A percentile compares a stretch with the other conserved stretches of the same genome.
Evolutionary conservation across 2,797 vertebrate species (phyloP).

Genomic region (Hoplostethus atlanticus): DNA sequence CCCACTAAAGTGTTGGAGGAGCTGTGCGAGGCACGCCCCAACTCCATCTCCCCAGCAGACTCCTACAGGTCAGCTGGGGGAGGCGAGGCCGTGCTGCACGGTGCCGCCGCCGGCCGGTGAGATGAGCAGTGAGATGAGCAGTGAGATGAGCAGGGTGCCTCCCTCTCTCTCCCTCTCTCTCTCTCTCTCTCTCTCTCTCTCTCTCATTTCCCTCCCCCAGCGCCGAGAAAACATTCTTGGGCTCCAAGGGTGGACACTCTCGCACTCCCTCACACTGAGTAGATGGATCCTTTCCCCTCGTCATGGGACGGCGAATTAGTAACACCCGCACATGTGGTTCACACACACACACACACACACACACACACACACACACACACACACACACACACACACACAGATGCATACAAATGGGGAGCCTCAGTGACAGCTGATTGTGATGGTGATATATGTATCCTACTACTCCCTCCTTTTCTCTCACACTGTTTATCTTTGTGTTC

Average conservation of each 20-base stretch:
- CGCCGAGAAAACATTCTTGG: constrained; percentile 76
- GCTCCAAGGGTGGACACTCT: constrained; percentile 59
- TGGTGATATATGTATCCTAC: constrained; percentile 68
- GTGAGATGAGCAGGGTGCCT: constrained; percentile 48
- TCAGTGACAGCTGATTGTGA: constrained; percentile 70
- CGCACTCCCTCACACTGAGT: constrained; percentile 60
- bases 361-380: constrained; percentile 23
- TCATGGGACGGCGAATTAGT: constrained; percentile 48
- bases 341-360: constrained; percentile 5
- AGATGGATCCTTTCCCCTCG: constrained; percentile 44
- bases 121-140: too few relatives aligned
- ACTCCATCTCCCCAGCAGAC: constrained; percentile 48
- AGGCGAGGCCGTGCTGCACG: constrained; percentile 1
- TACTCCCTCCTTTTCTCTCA: constrained; percentile 62
- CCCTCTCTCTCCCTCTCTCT: constrained; percentile 55
- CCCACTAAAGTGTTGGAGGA: neutral
- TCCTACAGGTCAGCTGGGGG: constrained; percentile 39
- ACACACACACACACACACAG: constrained; percentile 12
- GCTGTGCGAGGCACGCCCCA: constrained; percentile 33
- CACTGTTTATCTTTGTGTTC: constrained; percentile 32
- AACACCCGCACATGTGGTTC: constrained; percentile 1
- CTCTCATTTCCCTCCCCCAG: constrained; percentile 57
- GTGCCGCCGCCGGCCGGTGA: neutral
- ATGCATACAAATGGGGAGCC: constrained; percentile 16
- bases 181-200: constrained; percentile 18